These are phyloP conservation scores for Micoletzkya japonica DNA, from an alignment of 2,888 invertebrate genomes.

Conservation along the genomic window DNA sequence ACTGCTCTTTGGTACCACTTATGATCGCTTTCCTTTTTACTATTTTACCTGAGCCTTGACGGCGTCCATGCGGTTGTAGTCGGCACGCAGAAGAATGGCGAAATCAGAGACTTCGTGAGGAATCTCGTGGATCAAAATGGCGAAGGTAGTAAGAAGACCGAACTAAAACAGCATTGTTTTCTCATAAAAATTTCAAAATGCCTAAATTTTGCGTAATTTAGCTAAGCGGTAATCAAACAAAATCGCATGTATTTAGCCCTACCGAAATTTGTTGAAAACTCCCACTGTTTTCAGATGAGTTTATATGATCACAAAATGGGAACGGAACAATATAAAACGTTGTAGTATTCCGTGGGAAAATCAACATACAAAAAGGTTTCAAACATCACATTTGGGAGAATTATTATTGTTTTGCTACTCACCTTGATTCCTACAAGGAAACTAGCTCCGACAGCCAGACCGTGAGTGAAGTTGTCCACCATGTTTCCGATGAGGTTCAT, in stretches of 20 bases:
- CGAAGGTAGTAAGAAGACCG: constrained; percentile 88
- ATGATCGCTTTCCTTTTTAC: no score
- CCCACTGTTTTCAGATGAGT: no score
- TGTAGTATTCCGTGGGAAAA: no score
- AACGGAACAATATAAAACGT: no score
- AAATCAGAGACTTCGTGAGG: constrained; percentile 99
- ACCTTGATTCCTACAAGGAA: constrained; percentile 83
- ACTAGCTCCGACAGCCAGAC: constrained; percentile 93
- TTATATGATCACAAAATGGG: no score
- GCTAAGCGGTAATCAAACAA: no score
- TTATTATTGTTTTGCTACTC: no score
- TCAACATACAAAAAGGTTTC: no score
- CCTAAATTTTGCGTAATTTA: neutral
- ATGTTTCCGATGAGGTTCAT: constrained; percentile 92
- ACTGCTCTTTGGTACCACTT: no score
- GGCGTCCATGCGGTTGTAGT: constrained; percentile 90
- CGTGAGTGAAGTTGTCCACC: constrained; percentile 97
- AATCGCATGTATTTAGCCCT: no score
- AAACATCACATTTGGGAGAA: no score
- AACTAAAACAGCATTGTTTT: constrained; percentile 69
- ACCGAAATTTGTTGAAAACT: no score
- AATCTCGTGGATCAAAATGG: constrained; percentile 91
- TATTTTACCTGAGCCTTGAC: constrained; percentile 85
- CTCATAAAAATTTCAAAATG: neutral
- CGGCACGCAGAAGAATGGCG: constrained; percentile 84